Base-by-base conservation (phyloP, 2,113 vertebrate species). In the Ariopsis seemanni region DNA sequence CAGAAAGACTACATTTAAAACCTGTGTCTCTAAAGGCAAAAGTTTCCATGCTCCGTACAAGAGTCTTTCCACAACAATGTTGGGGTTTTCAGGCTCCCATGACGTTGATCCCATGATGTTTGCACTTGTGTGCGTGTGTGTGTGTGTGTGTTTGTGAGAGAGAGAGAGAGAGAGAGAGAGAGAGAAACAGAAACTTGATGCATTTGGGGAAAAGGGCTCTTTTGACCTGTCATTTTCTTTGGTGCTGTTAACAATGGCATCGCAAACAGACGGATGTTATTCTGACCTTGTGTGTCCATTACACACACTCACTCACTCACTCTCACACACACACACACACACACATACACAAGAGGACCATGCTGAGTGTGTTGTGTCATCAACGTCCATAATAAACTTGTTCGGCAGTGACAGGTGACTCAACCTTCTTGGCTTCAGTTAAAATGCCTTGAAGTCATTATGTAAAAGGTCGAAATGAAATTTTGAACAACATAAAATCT, bases 11-110 rank as follows among this genome's bases (percentile, higher is more conserved):
- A 58, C 62, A 78, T 71, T 18, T 77, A 62, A 71, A 53, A 85
- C 85, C 87, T 78, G 52, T 78, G 81, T 83, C 84, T 83, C 69
- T n/a, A 10, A 80, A 88, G 74, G 67, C 71, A 82, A 88, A 84
- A 85, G 42, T 89, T 82, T 92, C 84, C 93, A 88, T 91, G 90
- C 90, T 92, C 92, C 90, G 91, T 74, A 88, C 92, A 93, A 83
- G 93, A 93, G 90, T 95, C 94, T 92, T 15, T 53, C 79, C 85
- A 72, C 91, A 94, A 94, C 92, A 91, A 95, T 93, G 91, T 90
- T 87, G 90, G 91, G 91, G 91, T 92, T 95, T 95, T 91, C 94
- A 95, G 92, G 93, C 92, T 96, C 95, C 95, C 93, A 93, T 92
- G 94, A 93, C 95, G 94, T 92, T 92, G 90, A 94, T 86, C 87